Evolutionary conservation across 2,113 vertebrate genomes (phyloP).

Genomic region (Lampris incognitus): DNA sequence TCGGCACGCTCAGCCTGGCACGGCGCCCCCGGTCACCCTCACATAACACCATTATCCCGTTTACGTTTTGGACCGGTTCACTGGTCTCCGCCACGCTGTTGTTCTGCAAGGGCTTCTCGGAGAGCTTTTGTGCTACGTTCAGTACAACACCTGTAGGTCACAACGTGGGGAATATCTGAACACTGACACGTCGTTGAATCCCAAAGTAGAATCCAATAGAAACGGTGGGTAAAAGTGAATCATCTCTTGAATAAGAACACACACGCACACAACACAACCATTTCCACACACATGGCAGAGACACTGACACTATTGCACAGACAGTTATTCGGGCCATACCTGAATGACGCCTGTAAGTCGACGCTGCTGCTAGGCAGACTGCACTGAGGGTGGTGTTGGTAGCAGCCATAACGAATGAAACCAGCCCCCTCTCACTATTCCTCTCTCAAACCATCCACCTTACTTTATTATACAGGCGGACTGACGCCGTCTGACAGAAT

Average conservation of each 20-base stretch:
- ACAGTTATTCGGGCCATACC: constrained; percentile 77
- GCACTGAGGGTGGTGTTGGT: constrained; percentile 48
- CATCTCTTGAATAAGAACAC: not conserved
- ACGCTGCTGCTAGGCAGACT: constrained; percentile 55
- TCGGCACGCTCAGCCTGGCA: constrained; percentile 23
- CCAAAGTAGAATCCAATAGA: no score
- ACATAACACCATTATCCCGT: not conserved
- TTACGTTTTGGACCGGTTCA: not conserved
- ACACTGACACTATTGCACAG: constrained; percentile 51
- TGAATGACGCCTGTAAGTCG: constrained; percentile 68
- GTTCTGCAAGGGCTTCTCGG: not conserved
- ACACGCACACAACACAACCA: not conserved
- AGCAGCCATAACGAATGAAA: constrained; percentile 80
- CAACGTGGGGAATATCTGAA: no score
- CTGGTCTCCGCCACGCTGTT: not conserved
- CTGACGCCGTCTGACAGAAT: constrained; percentile 84
- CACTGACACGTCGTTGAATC: no score
- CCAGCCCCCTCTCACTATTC: constrained; percentile 40
- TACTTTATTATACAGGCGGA: constrained; percentile 85
- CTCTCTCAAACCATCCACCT: constrained; percentile 51
- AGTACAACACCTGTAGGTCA: no score
- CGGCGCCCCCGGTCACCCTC: constrained; percentile 2
- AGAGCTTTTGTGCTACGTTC: not conserved
- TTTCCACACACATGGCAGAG: not conserved
- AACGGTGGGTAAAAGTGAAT: no score